phyloP scores from a whole-genome alignment of 2,797 vertebrate species.

The Chloroceryle amazona region DNA sequence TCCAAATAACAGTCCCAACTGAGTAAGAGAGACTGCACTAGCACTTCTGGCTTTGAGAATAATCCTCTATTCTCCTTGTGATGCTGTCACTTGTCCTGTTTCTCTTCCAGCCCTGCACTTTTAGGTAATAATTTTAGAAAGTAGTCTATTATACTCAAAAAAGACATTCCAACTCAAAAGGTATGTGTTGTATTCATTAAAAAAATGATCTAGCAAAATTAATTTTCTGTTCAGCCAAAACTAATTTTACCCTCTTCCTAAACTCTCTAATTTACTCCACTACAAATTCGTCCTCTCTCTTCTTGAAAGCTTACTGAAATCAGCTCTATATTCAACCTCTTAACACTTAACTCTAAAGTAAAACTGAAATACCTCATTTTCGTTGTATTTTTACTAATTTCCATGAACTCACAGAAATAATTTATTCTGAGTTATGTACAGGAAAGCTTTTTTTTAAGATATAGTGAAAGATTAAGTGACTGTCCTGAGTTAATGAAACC shows the following conservation, averaged over 20 bases:
- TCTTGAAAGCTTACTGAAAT: neutral
- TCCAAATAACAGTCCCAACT: neutral
- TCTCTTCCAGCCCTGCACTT: neutral
- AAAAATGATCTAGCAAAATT: neutral
- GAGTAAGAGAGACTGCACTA: neutral
- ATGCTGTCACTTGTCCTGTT: neutral
- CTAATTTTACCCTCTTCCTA: neutral
- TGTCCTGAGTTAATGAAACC: neutral
- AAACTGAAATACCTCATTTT: neutral
- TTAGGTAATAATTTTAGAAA: neutral
- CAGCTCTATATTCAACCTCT: neutral
- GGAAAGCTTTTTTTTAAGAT: neutral
- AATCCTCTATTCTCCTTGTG: neutral
- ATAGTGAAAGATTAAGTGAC: neutral
- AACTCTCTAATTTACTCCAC: neutral
- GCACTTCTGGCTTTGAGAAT: neutral
- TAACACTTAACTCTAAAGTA: neutral
- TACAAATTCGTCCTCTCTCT: neutral
- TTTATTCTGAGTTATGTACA: neutral
- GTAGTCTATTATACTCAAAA: neutral
- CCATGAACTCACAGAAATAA: neutral
- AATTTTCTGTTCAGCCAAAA: neutral
- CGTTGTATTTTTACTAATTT: neutral
- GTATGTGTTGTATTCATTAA: accelerated
- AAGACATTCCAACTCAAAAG: neutral